phyloP scores from a whole-genome alignment of 2,888 invertebrate species.

The Metopia argyrocephala region DNA sequence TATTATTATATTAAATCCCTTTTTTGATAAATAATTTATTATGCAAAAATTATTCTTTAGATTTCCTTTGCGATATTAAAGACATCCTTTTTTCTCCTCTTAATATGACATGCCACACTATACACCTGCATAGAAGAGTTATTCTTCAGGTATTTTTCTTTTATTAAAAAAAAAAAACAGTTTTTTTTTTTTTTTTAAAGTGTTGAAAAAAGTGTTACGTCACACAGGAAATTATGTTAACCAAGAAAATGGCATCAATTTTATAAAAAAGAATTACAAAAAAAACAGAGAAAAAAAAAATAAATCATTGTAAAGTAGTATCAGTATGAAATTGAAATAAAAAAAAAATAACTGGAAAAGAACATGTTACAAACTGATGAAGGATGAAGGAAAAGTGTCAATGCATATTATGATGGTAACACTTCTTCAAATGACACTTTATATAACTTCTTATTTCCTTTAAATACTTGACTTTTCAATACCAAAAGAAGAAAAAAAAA shows the following conservation, averaged over 20 bases:
- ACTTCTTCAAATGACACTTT: constrained; percentile 60
- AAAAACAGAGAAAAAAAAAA: constrained; percentile 1
- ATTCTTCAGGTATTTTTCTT: no score
- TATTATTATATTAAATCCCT: neutral
- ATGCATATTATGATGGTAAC: constrained; percentile 55
- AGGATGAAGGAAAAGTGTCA: constrained; percentile 56
- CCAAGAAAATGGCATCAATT: constrained; percentile 62
- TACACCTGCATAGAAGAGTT: no score
- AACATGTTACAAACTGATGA: neutral
- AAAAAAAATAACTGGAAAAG: neutral
- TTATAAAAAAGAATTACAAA: constrained; percentile 15
- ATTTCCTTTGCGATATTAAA: neutral
- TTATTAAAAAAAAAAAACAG: neutral
- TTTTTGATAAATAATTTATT: constrained; percentile 10
- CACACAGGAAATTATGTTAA: constrained; percentile 61
- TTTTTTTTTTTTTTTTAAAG: neutral
- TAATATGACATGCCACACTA: neutral
- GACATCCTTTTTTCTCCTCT: neutral
- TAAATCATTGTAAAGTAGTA: constrained; percentile 18
- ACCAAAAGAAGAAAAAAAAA: neutral
- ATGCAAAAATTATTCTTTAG: neutral
- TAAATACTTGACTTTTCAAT: constrained; percentile 47
- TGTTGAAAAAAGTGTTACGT: constrained; percentile 51
- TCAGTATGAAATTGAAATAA: no score
- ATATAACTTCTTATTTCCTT: constrained; percentile 62